phyloP scores from a whole-genome alignment of 2,888 invertebrate species.

The Spodoptera littoralis region DNA sequence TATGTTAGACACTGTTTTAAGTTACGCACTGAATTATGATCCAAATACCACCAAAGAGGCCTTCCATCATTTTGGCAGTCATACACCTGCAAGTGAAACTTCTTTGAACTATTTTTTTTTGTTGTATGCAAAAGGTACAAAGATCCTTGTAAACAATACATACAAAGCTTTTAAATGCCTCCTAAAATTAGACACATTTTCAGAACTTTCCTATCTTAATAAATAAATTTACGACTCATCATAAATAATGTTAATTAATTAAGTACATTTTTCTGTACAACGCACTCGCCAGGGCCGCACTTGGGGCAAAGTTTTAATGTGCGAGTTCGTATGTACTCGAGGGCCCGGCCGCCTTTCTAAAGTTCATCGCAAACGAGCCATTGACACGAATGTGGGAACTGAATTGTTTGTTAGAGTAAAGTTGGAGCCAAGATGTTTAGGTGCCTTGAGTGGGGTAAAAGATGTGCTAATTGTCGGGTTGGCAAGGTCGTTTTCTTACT shows the following conservation, averaged over 20 bases:
- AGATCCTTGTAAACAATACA: constrained; percentile 24
- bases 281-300: constrained; percentile 73
- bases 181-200: constrained; percentile 41
- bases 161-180: constrained; percentile 41
- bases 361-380: constrained; percentile 62
- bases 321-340: constrained; percentile 50
- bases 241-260: constrained; percentile 64
- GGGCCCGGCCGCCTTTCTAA: constrained; percentile 56
- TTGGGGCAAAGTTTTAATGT: constrained; percentile 84
- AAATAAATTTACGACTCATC: constrained; percentile 59
- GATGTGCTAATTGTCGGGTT: constrained; percentile 56
- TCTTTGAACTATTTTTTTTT: no score
- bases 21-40: constrained; percentile 68
- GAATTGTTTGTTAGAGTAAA: constrained; percentile 54
- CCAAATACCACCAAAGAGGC: constrained; percentile 45
- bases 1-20: constrained; percentile 83
- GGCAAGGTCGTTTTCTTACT: constrained; percentile 27
- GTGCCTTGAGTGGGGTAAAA: constrained; percentile 49
- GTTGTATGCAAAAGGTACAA: no score
- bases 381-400: constrained; percentile 61
- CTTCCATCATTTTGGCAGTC: constrained; percentile 45
- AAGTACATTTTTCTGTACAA: constrained; percentile 77
- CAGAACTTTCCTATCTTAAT: constrained; percentile 57
- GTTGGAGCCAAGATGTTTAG: constrained; percentile 55
- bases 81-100: constrained; percentile 25